Conservation (phyloP, 2,113 vertebrate genomes). For the Ramphastos sulfuratus region DNA sequence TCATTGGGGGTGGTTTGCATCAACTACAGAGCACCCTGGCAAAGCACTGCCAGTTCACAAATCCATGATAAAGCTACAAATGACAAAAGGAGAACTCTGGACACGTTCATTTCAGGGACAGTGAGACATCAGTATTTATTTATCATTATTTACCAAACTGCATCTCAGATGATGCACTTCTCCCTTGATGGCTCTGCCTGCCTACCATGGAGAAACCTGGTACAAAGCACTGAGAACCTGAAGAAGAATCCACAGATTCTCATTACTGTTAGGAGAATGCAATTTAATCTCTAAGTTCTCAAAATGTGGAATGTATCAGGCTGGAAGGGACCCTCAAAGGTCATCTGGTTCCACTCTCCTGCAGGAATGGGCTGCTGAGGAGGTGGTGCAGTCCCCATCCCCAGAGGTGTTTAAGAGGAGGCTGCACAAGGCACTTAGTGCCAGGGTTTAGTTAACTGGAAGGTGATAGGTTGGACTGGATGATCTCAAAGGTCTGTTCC, state of each 20-base stretch:
- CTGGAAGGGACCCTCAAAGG: too few species aligned
- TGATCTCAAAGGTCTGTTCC: too few species aligned
- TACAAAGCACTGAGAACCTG: not conserved
- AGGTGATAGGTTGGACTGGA: too few species aligned
- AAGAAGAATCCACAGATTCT: not conserved
- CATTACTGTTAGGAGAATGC: not conserved
- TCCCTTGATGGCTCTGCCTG: not conserved
- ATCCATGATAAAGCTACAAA: not conserved
- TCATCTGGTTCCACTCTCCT: too few species aligned
- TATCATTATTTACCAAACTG: not conserved
- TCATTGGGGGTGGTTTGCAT: not conserved
- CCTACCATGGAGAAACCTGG: not conserved
- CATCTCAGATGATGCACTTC: rapidly evolving
- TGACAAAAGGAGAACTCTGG: not conserved
- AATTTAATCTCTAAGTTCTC: not conserved
- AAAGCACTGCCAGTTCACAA: not conserved
- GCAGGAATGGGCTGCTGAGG: too few species aligned
- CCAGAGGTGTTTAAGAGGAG: too few species aligned
- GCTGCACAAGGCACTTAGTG: too few species aligned
- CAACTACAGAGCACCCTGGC: not conserved
- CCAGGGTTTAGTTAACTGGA: too few species aligned
- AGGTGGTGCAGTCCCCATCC: too few species aligned
- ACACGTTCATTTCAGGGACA: not conserved
- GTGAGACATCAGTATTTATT: not conserved
- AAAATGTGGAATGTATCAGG: not conserved